Conservation (phyloP, 1,140 invertebrate species). For the Bombus turneri region DNA sequence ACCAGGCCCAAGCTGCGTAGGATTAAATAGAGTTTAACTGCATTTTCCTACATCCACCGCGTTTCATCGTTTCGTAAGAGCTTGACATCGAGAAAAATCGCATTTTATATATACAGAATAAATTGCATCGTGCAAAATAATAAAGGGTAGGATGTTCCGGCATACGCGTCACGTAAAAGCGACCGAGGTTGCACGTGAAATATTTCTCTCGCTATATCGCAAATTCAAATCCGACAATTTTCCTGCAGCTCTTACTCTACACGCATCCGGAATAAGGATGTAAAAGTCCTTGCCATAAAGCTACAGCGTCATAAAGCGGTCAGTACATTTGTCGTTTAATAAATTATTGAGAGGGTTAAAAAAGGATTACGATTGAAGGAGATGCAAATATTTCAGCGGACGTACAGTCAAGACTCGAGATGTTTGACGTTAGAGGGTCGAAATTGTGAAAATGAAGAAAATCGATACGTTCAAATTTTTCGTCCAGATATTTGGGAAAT, state of each 20-base stretch:
- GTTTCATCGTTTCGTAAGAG: neutral
- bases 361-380: neutral
- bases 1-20: no score
- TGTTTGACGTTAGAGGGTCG: no score
- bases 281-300: neutral
- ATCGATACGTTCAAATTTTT: no score
- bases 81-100: neutral
- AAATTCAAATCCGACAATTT: slow-evolving; percentile 38
- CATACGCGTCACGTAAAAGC: slow-evolving; percentile 15
- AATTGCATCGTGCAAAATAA: neutral
- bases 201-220: slow-evolving; percentile 17
- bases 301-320: neutral
- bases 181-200: slow-evolving; percentile 1
- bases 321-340: slow-evolving; percentile 20
- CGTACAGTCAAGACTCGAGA: neutral
- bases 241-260: slow-evolving; percentile 15
- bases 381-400: neutral
- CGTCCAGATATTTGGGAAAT: neutral
- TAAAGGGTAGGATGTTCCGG: neutral
- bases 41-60: neutral
- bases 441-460: no score
- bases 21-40: neutral
- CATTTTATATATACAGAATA: neutral
- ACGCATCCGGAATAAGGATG: neutral
- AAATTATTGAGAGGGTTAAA: neutral